phyloP scores from a whole-genome alignment of 1,140 invertebrate species.

The Bombus affinis region DNA sequence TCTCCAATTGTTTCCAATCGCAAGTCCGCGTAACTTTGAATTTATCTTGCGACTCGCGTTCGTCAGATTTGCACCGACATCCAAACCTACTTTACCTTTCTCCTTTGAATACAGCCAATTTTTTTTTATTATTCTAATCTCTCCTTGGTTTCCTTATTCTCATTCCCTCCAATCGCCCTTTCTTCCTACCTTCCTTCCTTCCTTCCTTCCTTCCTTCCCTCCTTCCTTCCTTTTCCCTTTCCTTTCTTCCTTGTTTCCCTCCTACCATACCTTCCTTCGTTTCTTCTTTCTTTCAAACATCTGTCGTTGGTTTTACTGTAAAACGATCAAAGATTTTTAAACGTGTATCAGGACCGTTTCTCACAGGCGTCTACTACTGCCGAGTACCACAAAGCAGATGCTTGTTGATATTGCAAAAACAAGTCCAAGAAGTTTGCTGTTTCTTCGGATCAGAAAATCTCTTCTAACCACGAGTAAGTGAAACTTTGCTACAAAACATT shows the following conservation, averaged over 20 bases:
- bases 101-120: not conserved
- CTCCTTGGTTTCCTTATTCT: not conserved
- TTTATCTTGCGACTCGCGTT: not conserved
- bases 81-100: not conserved
- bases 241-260: not conserved
- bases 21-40: not conserved
- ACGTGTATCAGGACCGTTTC: not conserved
- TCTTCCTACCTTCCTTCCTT: not conserved
- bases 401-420: too few species aligned
- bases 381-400: not conserved
- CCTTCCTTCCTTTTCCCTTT: too few species aligned
- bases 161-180: not conserved
- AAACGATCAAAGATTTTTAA: not conserved
- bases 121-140: not conserved
- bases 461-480: not conserved
- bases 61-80: too few species aligned
- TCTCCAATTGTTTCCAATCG: slow-evolving; percentile 17
- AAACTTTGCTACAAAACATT: not conserved
- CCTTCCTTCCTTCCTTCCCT: not conserved
- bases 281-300: too few species aligned
- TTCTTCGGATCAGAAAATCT: not conserved
- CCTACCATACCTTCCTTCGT: not conserved
- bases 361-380: not conserved
- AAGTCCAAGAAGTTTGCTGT: not conserved
- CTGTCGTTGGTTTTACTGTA: not conserved